Base-by-base conservation (phyloP, 2,113 vertebrate species). In the Sprattus sprattus region DNA sequence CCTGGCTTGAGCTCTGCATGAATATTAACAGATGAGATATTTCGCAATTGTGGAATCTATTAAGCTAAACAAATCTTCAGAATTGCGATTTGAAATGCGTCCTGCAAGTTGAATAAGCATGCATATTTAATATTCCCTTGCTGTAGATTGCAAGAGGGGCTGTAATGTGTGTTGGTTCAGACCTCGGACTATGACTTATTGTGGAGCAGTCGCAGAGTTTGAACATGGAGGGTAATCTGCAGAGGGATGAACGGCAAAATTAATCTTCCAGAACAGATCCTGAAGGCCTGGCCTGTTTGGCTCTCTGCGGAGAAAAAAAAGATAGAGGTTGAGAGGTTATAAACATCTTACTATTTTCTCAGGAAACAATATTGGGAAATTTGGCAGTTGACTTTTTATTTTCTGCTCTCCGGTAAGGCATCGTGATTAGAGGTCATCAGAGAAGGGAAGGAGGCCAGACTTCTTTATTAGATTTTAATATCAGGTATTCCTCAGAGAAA, bases 401-500 rank as follows among this genome's bases (percentile, higher is more conserved):
- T 78, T 78, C 11, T 32, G 71, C 71, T 78, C 11, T 16, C 64
- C 22, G 64, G 7, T 67, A 44, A 10, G 71, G 25, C 54, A 81
- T 32, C 39, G 54, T 50, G 82, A 85, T 50, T 47, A 71, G 44
- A 83, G 81, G 81, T 83, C 84, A 87, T 44, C 75, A 67, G 49
- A 86, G 54, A 15, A 5, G 60, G 60, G 39, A 81, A 45, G 6
- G 32, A 45, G 71, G 82, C 45, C n/a, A 81, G 83, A 47, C 46
- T 84, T 52, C 25, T 82, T 52, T 80, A 80, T 86, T 84, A 84
- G 44, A 64, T 83, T 83, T 49, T 45, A 81, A 88, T 84, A 47
- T 83, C 52, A 83, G 71, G 81, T 44, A 32, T 78, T 54, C 81
- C 85, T 86, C 39, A 50, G 84, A 85, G 84, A 85, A 88, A 88